Evolutionary conservation across 1,140 invertebrate genomes (phyloP), one percentile per base, ranked within the genome.

Genomic region (Ips typographus): DNA sequence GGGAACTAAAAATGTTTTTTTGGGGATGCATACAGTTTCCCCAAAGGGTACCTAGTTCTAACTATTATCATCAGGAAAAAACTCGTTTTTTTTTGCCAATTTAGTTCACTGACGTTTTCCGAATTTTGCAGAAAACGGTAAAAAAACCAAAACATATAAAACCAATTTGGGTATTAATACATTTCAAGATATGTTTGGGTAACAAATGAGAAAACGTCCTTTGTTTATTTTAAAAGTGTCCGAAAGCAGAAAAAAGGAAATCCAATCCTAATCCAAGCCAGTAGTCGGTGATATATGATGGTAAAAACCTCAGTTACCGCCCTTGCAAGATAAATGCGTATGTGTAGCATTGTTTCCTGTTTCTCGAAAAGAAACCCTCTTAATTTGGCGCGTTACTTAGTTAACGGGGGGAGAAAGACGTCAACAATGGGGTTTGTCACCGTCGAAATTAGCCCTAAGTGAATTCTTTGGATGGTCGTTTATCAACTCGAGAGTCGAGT

Each of bases 341-440:
- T 78, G 77, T 78, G 78, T 77, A 77, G 61, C 64, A 71, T 80
- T 80, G 78, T 79, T 80, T 80, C 78, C 78, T 76, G 78, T 75
- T 72, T 72, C 65, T 61, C 44, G 66, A 69, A 80, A 79, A 80
- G 77, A 79, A 79, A 76, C 76, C 76, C 77, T 76, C 77, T 77
- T 78, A 78, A 78, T 79, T 78, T 74, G 66, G 72, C 72, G 71
- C 73, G 76, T 78, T 79, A 78, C 77, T 79, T 79, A 77, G 77
- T 77, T 79, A 79, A 78, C 78, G 77, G 70, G 68, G 68, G 49
- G 68, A 71, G 70, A 75, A 73, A 75, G 73, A 70, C 65, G 66
- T 68, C 65, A 47, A 76, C 75, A 76, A 76, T 76, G 70, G 75
- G 74, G 73, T 75, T 76, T 74, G 75, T 76, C 76, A 72, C 76